Evolutionary conservation across 23 tunicate genomes (phyloP).

Genomic region (Halocynthia aurantium): DNA sequence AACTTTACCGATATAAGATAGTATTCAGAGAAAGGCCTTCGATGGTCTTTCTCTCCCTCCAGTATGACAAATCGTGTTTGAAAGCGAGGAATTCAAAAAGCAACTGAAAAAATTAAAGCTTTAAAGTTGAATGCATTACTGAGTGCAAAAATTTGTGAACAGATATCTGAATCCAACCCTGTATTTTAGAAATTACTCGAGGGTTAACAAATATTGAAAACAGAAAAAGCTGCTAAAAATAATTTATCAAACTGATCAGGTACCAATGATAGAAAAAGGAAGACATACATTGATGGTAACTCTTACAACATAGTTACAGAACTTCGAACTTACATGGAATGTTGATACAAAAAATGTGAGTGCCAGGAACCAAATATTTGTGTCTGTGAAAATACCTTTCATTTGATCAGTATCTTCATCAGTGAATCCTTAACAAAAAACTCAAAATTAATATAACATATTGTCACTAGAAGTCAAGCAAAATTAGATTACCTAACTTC

Average conservation of each 20-base stretch:
- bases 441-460: not conserved
- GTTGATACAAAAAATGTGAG: conserved; percentile 71
- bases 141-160: too few species aligned
- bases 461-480: too few species aligned
- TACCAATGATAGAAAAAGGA: too few species aligned
- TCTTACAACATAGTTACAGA: too few species aligned
- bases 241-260: too few species aligned
- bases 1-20: conserved; percentile 63
- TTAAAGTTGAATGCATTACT: too few species aligned
- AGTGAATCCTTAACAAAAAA: conserved; percentile 53
- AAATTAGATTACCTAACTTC: conserved; percentile 27
- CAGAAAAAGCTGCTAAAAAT: too few species aligned
- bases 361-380: conserved; percentile 59
- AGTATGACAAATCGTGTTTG: conserved; percentile 88
- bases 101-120: conserved; percentile 24
- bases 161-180: too few species aligned
- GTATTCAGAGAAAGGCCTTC: conserved; percentile 85
- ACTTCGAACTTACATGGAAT: conserved; percentile 61
- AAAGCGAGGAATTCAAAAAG: conserved; percentile 91
- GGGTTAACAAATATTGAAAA: too few species aligned
- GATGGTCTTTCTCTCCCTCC: conserved; percentile 90
- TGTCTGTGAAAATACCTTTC: conserved; percentile 86
- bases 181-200: too few species aligned
- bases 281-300: too few species aligned
- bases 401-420: conserved; percentile 91